Base-by-base conservation (phyloP, 2,888 invertebrate genomes). In the Hypomecis atomaria region DNA sequence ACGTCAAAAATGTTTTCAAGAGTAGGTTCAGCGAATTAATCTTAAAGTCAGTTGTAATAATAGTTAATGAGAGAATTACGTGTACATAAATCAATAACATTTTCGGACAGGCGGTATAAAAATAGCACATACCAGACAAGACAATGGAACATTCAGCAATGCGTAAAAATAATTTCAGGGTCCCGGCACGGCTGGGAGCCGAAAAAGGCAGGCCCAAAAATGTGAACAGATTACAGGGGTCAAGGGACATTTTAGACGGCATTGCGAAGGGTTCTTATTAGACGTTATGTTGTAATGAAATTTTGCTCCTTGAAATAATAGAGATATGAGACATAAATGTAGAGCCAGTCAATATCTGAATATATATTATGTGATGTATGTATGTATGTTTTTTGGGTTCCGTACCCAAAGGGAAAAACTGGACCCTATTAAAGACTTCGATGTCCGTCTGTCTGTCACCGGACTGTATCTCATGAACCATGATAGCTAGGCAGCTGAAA, bases 91-190 rank as follows among this genome's bases (percentile, higher is more conserved):
- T 36, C 36, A 36, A 34, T 11, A 10, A 13, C 42, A 38, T 58
- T 53, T 58, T 57, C 23, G 23, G 23, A 23, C 23, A 23, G 8
- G 10, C 56, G 10, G 43, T 37, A 45, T 54, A 59, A 52, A 45
- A 43, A 45, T 47, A 44, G 44, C 38, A 40, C n/a, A 42, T 49
- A 47, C 44, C 43, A 33, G 45, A 37, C 56, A 62, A 40, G 55
- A 62, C 34, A 55, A 55, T 59, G 55, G n/a, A 59, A 66, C 52
- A 59, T 13, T 38, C 59, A 48, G 52, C 56, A 55, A 59, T 59
- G 59, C 59, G 59, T 66, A 43, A 49, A 56, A 66, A 52, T 52
- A 62, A 54, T 62, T 62, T 57, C 45, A 56, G 66, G 56, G 48
- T 40, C 42, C 48, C 56, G 43, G 47, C 23, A 23, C 47, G 56